Evolutionary conservation across 2,797 vertebrate genomes (phyloP).

Genomic region (Hydrophis major): DNA sequence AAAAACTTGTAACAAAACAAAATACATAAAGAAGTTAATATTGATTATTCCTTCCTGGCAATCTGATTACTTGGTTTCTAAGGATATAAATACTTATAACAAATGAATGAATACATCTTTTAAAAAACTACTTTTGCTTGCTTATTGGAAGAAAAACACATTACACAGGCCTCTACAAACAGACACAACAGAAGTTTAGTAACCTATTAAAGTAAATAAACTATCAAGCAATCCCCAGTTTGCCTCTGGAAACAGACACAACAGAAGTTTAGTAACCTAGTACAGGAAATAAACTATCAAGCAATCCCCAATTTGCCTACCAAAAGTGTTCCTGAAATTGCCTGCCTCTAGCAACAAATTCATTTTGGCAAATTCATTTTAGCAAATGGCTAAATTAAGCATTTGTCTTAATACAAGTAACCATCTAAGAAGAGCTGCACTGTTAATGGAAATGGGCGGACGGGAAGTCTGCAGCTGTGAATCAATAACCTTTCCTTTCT

Average conservation of each 20-base stretch:
- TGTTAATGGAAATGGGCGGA: neutral
- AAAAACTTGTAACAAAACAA: neutral
- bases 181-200: neutral
- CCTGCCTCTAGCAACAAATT: neutral
- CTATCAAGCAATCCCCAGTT: neutral
- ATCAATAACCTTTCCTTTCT: slow-evolving; percentile 19
- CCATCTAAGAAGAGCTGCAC: neutral
- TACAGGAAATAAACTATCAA: neutral
- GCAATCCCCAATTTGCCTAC: neutral
- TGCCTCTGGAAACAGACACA: neutral
- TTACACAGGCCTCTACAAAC: neutral
- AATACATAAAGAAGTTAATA: neutral
- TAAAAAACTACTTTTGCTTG: neutral
- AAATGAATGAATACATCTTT: neutral
- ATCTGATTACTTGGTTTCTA: neutral
- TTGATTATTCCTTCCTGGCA: neutral
- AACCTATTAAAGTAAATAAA: neutral
- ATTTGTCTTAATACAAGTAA: neutral
- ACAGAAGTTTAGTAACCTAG: neutral
- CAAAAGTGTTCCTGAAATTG: neutral
- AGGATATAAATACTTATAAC: neutral
- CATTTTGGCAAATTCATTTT: neutral
- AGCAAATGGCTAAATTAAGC: neutral
- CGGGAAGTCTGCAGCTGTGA: neutral
- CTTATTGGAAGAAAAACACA: neutral